Conservation (phyloP, 2,797 vertebrate genomes). For the Lerista edwardsae region DNA sequence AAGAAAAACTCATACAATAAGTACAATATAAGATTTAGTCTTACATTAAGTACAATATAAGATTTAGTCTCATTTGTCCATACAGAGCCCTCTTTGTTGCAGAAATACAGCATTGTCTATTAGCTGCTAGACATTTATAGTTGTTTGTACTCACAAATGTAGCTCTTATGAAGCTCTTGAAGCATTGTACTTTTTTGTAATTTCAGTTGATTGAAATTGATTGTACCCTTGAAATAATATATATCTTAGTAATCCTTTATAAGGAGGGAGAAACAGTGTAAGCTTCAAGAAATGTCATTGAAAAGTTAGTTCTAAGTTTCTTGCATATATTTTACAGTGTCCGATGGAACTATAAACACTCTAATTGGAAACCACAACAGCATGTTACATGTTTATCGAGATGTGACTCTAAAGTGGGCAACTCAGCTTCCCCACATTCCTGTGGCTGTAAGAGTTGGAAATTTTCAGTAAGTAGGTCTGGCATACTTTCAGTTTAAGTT, state of each 20-base stretch:
- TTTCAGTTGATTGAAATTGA: not conserved
- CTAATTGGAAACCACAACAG: constrained; percentile 90
- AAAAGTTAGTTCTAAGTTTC: constrained; percentile 10
- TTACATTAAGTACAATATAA: not conserved
- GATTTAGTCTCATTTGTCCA: not conserved
- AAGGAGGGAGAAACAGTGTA: not conserved
- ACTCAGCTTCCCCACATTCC: constrained; percentile 88
- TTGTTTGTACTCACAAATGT: not conserved
- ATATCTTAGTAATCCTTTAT: not conserved
- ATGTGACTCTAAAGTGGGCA: constrained; percentile 92
- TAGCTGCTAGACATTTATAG: not conserved
- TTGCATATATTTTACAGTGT: constrained; percentile 80
- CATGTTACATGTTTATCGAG: constrained; percentile 93
- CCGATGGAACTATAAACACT: constrained; percentile 88
- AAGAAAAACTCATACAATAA: no score
- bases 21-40: no score
- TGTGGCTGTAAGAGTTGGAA: constrained; percentile 85
- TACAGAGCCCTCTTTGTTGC: not conserved
- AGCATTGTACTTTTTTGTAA: not conserved
- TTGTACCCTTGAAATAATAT: not conserved
- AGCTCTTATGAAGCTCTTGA: not conserved
- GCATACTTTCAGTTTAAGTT: constrained; percentile 16
- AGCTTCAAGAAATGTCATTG: not conserved
- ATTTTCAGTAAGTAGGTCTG: constrained; percentile 87
- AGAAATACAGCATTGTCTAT: not conserved